Evolutionary conservation across 2,113 vertebrate species (phyloP).

Genomic region (Danio rerio): GRCz12tu NC_133185.1:38975001-38975500

Average conservation of each 20-base stretch:
- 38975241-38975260: constrained; percentile 85
- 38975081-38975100: constrained; percentile 94
- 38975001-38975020: background rate
- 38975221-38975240: constrained; percentile 74
- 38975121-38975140: constrained; percentile 96
- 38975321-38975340: constrained; percentile 84
- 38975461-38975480: too few relatives aligned
- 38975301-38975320: constrained; percentile 99
- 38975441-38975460: too few relatives aligned
- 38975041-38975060: background rate
- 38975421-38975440: too few relatives aligned
- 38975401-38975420: too few relatives aligned
- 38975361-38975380: too few relatives aligned
- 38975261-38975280: constrained; percentile 96
- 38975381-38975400: too few relatives aligned
- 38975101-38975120: constrained; percentile 96
- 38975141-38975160: constrained; percentile 96
- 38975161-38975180: constrained; percentile 92
- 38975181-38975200: constrained; percentile 90
- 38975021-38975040: background rate
- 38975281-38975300: constrained; percentile 94
- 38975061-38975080: constrained; percentile 89
- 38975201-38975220: constrained; percentile 88
- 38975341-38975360: too few relatives aligned
- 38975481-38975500: too few relatives aligned